A percentile compares a stretch with the other conserved stretches of the same genome.
Conservation (phyloP, 2,797 vertebrate species). For the Muraenolepis orangiensis region DNA sequence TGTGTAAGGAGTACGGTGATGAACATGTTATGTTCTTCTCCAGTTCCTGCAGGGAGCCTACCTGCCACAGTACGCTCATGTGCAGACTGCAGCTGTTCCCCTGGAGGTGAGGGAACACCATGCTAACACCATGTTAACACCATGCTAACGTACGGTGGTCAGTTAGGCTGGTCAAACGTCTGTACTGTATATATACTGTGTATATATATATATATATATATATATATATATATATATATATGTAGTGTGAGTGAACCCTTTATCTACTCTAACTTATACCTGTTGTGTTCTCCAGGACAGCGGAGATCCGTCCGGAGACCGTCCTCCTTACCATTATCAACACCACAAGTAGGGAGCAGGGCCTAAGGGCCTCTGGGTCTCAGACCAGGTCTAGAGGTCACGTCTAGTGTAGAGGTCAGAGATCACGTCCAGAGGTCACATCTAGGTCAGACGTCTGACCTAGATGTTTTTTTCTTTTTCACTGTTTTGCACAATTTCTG, state of each 20-base stretch:
- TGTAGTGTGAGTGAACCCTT: too few species aligned
- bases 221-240: too few species aligned
- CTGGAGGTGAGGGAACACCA: constrained; percentile 78
- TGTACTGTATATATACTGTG: too few species aligned
- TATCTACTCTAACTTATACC: too few species aligned
- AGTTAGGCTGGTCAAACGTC: background rate
- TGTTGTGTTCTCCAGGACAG: constrained; percentile 81
- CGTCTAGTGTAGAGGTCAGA: constrained; percentile 78
- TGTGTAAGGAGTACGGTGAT: too few species aligned
- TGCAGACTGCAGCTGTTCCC: constrained; percentile 85
- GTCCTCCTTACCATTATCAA: constrained; percentile 95
- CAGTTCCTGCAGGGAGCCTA: constrained; percentile 97
- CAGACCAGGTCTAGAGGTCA: constrained; percentile 30
- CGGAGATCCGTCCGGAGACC: constrained; percentile 89
- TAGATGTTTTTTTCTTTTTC: too few species aligned
- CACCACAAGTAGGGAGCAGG: constrained; percentile 88
- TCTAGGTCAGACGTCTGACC: constrained; percentile 85
- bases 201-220: too few species aligned
- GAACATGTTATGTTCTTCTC: too few species aligned
- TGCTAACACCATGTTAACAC: background rate
- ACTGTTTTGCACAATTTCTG: constrained; percentile 92
- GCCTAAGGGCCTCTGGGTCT: too few species aligned
- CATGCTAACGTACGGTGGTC: background rate
- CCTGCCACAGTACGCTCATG: constrained; percentile 90
- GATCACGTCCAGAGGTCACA: constrained; percentile 79